Base-by-base conservation (phyloP, 2,888 invertebrate genomes). In the Drosophila aldrichi region DNA sequence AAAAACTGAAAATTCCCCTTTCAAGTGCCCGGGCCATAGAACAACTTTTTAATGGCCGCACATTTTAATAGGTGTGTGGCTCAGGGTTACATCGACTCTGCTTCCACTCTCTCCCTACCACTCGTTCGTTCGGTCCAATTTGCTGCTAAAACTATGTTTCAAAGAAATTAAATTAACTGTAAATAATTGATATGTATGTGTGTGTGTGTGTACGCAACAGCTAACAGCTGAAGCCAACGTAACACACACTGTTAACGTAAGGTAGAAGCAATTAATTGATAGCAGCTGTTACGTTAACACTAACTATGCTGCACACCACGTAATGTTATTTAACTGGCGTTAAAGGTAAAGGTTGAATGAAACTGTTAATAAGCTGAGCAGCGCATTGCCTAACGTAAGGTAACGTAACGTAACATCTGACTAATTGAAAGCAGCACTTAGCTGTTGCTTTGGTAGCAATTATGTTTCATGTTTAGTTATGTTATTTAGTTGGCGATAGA, bases 11-110 rank as follows among this genome's bases (percentile, higher is more conserved):
- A 74, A 69, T 79, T 72, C 75, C 79, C 62, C 62, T 78, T 73
- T 70, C 77, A 70, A 74, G 67, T 61, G 79, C 56, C 46, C 44
- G 2, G 43, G 34, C 78, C 70, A 82, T 82, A 67, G 74, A 69
- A 65, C 81, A 85, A 84, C 72, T 84, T 84, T 84, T 84, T 87
- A 84, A 84, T 87, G 88, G 84, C 77, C 84, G 75, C 87, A 78
- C 81, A 80, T 76, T 77, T 87, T 87, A 82, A 84, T 84, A 79
- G 85, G 69, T 79, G 69, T 68, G 57, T 36, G 49, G 74, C 76
- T 67, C 78, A 73, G 73, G 75, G 82, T 71, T 78, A 49, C 62
- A 34, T 43, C 20, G 44, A 29, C 38, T 57, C 25, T 3, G 8
- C 29, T n/a, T 6, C 20, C 44, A 6, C 48, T 1, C 10, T 0